Base-by-base conservation (phyloP, 2,888 invertebrate species). In the Lymantria monacha region DNA sequence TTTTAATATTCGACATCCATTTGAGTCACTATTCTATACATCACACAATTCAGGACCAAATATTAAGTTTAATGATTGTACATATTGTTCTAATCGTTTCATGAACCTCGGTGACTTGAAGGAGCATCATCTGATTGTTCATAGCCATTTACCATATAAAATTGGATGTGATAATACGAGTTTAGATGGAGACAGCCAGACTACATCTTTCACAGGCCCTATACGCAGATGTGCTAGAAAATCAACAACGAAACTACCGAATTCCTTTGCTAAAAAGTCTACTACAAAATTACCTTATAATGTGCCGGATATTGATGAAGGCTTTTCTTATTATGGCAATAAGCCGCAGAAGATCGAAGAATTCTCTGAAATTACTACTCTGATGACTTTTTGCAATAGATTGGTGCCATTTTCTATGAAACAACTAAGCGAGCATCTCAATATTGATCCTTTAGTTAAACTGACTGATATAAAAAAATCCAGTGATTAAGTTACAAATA, bases 311-410 rank as follows among this genome's bases (percentile, higher is more conserved):
- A 55, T 59, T 0, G 61, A 64, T 0, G 84, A 81, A 36, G 33
- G 10, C 1, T 91, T 77, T 59, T 92, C 93, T 0, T 92, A 82
- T 62, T 94, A 94, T 49, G 92, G 93, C 0, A 72, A 76, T 0
- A 78, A 72, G 49, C 86, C 92, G 0, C 67, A 67, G 0, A 66
- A 81, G 0, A 69, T 88, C 0, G 78, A 88, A 0, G 72, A 89
- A 48, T 78, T 87, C 42, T 70, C 75, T 0, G 79, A 86, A 8
- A 82, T 93, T 0, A 92, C 81, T 1, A 91, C 93, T 0, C 80
- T 86, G 0, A 91, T 94, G 80, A 86, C 92, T 0, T 83, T 93
- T 46, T 89, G 87, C 33, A 92, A 92, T n/a, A 85, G 84, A 11
- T 75, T 81, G 53, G 83, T 93, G 54, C 72, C 77, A 5, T 74